These are phyloP conservation scores for Myiozetetes cayanensis DNA, from an alignment of 2,113 vertebrate genomes.

Conservation along the genomic window DNA sequence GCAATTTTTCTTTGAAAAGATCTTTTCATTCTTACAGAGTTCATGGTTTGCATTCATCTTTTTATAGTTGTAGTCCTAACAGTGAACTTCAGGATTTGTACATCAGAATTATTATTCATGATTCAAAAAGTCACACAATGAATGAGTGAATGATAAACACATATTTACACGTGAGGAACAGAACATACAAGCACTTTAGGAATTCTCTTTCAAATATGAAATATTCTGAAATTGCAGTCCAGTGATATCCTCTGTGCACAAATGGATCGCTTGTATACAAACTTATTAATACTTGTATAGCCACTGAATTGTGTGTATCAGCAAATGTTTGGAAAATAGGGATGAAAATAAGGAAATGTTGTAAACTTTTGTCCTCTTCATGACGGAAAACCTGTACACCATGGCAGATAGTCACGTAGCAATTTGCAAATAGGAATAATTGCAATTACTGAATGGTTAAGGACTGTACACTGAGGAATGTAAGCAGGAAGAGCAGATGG, in stretches of 20 bases:
- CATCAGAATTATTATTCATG: background rate
- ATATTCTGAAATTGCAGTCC: background rate
- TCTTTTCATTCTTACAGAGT: background rate
- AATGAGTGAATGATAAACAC: background rate
- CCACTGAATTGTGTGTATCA: background rate
- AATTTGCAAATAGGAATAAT: background rate
- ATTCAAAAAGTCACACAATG: background rate
- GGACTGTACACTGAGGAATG: background rate
- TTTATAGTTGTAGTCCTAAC: background rate
- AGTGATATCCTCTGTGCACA: background rate
- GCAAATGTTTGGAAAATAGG: background rate
- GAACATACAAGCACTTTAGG: background rate
- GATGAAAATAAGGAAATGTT: background rate
- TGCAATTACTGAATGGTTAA: constrained; percentile 22
- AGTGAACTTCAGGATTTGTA: background rate
- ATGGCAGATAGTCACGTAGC: background rate
- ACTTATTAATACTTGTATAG: background rate
- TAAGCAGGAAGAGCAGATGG: background rate
- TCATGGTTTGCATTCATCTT: background rate
- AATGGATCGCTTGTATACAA: background rate
- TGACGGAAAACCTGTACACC: background rate
- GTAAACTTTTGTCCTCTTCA: background rate
- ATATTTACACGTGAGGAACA: background rate
- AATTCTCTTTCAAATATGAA: background rate
- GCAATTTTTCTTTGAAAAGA: background rate